Evolutionary conservation across 2,113 vertebrate genomes (phyloP), one percentile per base, ranked within the genome.

Genomic region (Centropristis striata): DNA sequence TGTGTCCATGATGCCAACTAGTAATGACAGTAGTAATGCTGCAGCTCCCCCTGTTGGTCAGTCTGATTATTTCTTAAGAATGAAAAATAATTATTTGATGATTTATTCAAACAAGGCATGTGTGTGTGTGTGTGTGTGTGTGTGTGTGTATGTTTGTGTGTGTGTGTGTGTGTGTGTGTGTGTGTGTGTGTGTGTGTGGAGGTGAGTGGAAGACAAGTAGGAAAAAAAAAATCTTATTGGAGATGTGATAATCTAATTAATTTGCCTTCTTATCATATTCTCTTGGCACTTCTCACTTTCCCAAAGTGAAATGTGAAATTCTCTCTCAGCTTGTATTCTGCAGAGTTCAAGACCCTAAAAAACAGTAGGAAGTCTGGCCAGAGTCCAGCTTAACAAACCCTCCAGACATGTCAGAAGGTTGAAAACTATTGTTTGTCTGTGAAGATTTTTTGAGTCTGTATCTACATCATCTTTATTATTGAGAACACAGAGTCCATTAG

Each of bases 21-120:
- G 16, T n/a, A 41, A 25, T 4, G 44, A 47, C 54, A 63, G 5
- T 11, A 80, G 32, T 32, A 36, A 46, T 53, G n/a, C 2, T 54
- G 8, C 16, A 49, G 50, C 58, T 25, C 72, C 66, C 66, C 37
- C 80, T 76, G 51, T 27, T 59, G 80, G 37, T 20, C 27, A 60
- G 15, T 10, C 5, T 49, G 41, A 3, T 21, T 37, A 50, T 21
- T 59, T 55, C 12, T 14, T 42, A 9, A 21, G 18, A 10, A 20
- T 11, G 3, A 14, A 16, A 5, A 39, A 27, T 53, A 1, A 12
- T 44, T 28, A 5, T 18, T 5, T 18, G n/a, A 21, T 23, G 12
- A 25, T 68, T 13, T 2, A 54, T 61, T 51, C 36, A 55, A 23
- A 66, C 7, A 5, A 25, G 7, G 36, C 10, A 4, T 37, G 2